Evolutionary conservation across 2,888 invertebrate genomes (phyloP).

Genomic region (Pollenia griseotomentosa): DNA sequence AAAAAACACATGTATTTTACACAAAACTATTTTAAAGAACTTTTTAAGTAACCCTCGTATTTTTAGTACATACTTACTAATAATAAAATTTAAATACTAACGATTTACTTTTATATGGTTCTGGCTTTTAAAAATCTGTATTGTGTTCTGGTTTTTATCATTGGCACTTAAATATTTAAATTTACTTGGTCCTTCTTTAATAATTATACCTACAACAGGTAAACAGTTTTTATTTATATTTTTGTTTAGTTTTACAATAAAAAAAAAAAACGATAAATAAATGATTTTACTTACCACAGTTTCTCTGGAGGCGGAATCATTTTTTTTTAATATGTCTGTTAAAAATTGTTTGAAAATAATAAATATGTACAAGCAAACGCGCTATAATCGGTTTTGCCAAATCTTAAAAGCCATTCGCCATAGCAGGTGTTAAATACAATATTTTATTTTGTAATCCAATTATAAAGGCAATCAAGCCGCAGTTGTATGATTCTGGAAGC

Average conservation of each 20-base stretch:
- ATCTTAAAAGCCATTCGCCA: too few relatives aligned
- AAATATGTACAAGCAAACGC: background rate
- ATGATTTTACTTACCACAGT: constrained; percentile 1
- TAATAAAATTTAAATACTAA: constrained; percentile 38
- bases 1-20: too few relatives aligned
- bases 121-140: constrained; percentile 18
- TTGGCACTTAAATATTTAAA: constrained; percentile 62
- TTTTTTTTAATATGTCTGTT: constrained; percentile 19
- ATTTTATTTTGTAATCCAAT: too few relatives aligned
- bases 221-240: constrained; percentile 51
- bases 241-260: constrained; percentile 52
- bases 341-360: constrained; percentile 37
- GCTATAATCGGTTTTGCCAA: too few relatives aligned
- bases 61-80: background rate
- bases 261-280: constrained; percentile 16
- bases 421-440: too few relatives aligned
- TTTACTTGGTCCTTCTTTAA: constrained; percentile 54
- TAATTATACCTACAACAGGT: constrained; percentile 29
- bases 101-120: constrained; percentile 35
- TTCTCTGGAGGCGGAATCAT: background rate
- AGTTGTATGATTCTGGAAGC: too few relatives aligned
- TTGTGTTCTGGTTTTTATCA: constrained; percentile 63
- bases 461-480: too few relatives aligned
- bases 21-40: too few relatives aligned
- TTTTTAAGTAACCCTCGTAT: constrained; percentile 7